These are phyloP conservation scores for Lordiphosa clarofinis DNA, from an alignment of 1,140 invertebrate genomes.

Conservation along the genomic window DNA sequence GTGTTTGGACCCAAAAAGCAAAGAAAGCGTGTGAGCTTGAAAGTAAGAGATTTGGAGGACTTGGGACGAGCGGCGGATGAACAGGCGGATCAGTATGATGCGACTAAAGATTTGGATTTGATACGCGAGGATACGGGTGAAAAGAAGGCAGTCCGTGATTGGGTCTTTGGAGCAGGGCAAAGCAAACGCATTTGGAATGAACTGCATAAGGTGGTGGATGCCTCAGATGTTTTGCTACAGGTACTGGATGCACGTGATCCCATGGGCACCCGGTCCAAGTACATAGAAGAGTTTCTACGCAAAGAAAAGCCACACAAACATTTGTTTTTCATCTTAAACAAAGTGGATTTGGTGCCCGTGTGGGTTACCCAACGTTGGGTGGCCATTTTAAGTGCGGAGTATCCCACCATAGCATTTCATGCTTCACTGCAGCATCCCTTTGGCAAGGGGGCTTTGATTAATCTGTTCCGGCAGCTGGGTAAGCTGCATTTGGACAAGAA, in stretches of 20 bases:
- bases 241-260: conserved; percentile 97
- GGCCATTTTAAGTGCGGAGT: conserved; percentile 93
- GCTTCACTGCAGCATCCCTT: conserved; percentile 99
- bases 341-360: conserved; percentile 96
- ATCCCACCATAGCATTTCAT: conserved; percentile 99
- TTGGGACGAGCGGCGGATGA: conserved; percentile 86
- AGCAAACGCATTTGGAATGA: conserved; percentile 99
- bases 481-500: conserved; percentile 97
- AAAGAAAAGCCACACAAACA: conserved; percentile 97
- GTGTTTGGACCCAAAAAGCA: conserved; percentile 97
- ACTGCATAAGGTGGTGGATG: conserved; percentile 99
- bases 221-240: conserved; percentile 97
- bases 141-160: conserved; percentile 87
- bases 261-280: conserved; percentile 94
- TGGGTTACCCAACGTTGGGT: conserved; percentile 99
- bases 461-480: conserved; percentile 96
- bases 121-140: conserved; percentile 90
- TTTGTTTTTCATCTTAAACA: conserved; percentile 96
- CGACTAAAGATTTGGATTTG: conserved; percentile 90
- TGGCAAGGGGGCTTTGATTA: conserved; percentile 97
- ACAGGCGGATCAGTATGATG: conserved; percentile 88
- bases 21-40: conserved; percentile 94
- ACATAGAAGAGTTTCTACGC: conserved; percentile 93
- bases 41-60: conserved; percentile 86
- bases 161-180: conserved; percentile 95